A percentile compares a stretch with the other conserved stretches of the same genome.
Conservation (phyloP, 2,113 vertebrate species). For the Chascanopsetta lugubris region DNA sequence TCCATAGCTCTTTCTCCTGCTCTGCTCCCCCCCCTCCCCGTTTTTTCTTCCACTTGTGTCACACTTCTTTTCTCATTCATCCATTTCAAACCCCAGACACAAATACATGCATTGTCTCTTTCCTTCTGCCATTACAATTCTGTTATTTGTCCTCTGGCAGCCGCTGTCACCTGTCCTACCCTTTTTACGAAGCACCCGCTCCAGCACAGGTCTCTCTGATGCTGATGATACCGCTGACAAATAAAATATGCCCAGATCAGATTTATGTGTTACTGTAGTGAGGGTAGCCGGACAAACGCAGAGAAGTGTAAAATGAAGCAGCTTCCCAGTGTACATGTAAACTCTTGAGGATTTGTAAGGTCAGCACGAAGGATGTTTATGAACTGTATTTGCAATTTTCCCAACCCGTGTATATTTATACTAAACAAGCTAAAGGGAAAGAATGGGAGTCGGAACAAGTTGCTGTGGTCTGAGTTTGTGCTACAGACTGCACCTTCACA, state of each 20-base stretch:
- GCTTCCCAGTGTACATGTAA: conserved; percentile 4
- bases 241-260: conserved; percentile 18
- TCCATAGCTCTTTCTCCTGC: conserved; percentile 21
- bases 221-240: neutral
- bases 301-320: conserved; percentile 1
- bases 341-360: too few relatives aligned
- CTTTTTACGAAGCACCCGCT: conserved; percentile 7
- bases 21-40: conserved; percentile 11
- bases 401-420: neutral
- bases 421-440: conserved; percentile 3
- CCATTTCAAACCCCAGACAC: conserved; percentile 8
- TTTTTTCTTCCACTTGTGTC: neutral
- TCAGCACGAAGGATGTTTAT: neutral
- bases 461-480: conserved; percentile 32
- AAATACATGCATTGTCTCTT: conserved; percentile 3
- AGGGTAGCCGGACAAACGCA: conserved; percentile 12
- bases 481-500: conserved; percentile 57
- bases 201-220: conserved; percentile 7
- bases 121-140: conserved; percentile 32
- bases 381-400: neutral
- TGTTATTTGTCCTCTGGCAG: conserved; percentile 44
- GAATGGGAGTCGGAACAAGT: conserved; percentile 11
- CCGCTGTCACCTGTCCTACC: conserved; percentile 20
- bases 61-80: conserved; percentile 37
- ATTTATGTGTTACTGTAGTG: conserved; percentile 14